Conservation (phyloP, 2,888 invertebrate species). For the Tinea trinotella region DNA sequence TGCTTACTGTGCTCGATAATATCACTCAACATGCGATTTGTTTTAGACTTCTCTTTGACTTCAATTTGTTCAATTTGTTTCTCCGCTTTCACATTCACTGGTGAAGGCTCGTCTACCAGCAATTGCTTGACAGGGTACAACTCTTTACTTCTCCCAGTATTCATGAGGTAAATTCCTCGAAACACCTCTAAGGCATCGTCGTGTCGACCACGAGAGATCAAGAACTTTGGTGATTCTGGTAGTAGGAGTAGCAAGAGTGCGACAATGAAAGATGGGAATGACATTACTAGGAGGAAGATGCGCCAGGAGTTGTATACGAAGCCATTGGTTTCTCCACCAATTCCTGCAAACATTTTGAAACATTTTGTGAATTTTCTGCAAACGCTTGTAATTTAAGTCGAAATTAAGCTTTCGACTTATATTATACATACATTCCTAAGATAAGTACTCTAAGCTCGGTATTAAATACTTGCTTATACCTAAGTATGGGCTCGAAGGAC, state of each 20-base stretch:
- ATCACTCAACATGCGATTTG: constrained; percentile 80
- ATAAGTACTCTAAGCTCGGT: no score
- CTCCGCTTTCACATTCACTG: constrained; percentile 80
- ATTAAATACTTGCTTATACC: constrained; percentile 97
- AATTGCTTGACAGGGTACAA: constrained; percentile 84
- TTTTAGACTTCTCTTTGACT: constrained; percentile 77
- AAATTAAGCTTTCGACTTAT: no score
- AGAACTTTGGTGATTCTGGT: constrained; percentile 93
- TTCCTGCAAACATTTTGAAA: constrained; percentile 49
- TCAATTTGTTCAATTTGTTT: constrained; percentile 51
- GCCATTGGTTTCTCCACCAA: constrained; percentile 76
- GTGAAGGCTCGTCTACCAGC: constrained; percentile 72
- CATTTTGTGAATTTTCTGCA: no score
- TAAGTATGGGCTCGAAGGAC: constrained; percentile 96
- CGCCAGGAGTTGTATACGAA: constrained; percentile 94
- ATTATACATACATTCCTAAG: no score
- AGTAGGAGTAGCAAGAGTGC: constrained; percentile 85
- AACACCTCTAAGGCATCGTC: constrained; percentile 88
- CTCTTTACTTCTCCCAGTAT: constrained; percentile 82
- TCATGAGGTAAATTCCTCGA: constrained; percentile 84
- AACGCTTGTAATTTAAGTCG: no score
- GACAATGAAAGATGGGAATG: constrained; percentile 90
- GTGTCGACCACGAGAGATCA: constrained; percentile 83
- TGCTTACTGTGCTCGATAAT: constrained; percentile 87
- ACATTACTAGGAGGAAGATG: constrained; percentile 90